Evolutionary conservation across 1,140 invertebrate genomes (phyloP), one percentile per base, ranked within the genome.

Genomic region (Caenorhabditis remanei): DNA sequence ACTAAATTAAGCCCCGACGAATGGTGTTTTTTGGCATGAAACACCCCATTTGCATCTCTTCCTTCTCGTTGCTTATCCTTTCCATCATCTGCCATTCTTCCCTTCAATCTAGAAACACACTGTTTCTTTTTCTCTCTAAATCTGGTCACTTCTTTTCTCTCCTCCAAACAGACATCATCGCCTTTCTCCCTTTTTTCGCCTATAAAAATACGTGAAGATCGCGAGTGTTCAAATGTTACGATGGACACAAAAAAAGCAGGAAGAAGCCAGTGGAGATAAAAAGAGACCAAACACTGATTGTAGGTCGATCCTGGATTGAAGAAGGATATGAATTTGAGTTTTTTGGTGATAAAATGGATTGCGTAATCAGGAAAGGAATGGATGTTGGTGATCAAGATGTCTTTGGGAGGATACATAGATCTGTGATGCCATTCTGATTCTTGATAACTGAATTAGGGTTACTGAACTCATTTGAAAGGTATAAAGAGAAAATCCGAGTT

Each of bases 341-440:
- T 50, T 41, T 6, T 16, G 41, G 21, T 40, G n/a, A 58, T n/a
- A 0, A 24, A 50, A 16, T 90, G 9, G 84, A 89, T 11, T 88
- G 53, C 43, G 75, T 91, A 14, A 61, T 89, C 55, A 53, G 48
- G 21, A 83, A 50, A 13, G 89, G 86, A 19, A 82, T 90, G 14
- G 19, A n/a, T 58, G n/a, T n/a, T n/a, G 56, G 16, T 58, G 14
- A n/a, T n/a, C 14, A 58, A 58, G 19, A 58, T 58, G n/a, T n/a
- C 6, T 50, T 91, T 19, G 50, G 56, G 46, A 85, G 90, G 16
- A 88, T 88, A 40, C 90, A 90, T 2, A 32, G 32, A 32, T 32
- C 32, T 32, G 1, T 2, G 32, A 32, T 32, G 32, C 32, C 32
- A 32, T 32, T 32, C 32, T 32, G 32, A 32, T 32, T 32, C 1